Evolutionary conservation across 2,113 vertebrate species (phyloP).

Genomic region (Caranx ignobilis): DNA sequence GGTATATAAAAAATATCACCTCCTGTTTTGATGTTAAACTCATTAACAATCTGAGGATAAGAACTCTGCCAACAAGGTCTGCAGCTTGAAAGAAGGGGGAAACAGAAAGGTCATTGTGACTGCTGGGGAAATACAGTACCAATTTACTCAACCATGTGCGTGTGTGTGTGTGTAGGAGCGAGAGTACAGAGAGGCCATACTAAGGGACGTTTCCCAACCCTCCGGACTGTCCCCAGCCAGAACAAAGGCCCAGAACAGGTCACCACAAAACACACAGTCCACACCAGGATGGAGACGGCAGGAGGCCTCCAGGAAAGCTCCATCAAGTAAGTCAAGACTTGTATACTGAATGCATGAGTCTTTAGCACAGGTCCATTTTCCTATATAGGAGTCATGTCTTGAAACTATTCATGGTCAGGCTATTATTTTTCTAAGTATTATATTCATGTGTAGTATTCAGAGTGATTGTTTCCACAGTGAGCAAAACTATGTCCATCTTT

Average conservation of each 20-base stretch:
- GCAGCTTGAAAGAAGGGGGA: background rate
- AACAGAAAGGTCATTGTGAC: background rate
- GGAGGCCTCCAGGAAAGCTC: slow-evolving; percentile 81
- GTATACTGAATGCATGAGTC: background rate
- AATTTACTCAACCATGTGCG: background rate
- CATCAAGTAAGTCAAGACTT: slow-evolving; percentile 84
- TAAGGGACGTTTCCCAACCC: slow-evolving; percentile 80
- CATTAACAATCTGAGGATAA: background rate
- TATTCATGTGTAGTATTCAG: background rate
- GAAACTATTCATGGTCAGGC: background rate
- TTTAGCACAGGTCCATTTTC: background rate
- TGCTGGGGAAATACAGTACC: background rate
- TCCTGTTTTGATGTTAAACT: background rate
- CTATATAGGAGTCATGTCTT: background rate
- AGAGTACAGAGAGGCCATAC: slow-evolving; percentile 86
- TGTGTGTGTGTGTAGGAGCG: slow-evolving; percentile 84
- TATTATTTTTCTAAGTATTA: background rate
- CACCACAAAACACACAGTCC: slow-evolving; percentile 67
- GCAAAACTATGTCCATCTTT: background rate
- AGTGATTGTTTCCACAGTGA: background rate
- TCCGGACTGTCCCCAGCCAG: slow-evolving; percentile 80
- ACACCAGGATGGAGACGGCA: slow-evolving; percentile 74
- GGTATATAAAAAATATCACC: background rate
- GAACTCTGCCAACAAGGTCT: background rate
- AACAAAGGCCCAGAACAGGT: slow-evolving; percentile 61